A percentile compares a stretch with the other conserved stretches of the same genome.
Evolutionary conservation across 2,113 vertebrate genomes (phyloP).

Genomic region (Struthidea cinerea): DNA sequence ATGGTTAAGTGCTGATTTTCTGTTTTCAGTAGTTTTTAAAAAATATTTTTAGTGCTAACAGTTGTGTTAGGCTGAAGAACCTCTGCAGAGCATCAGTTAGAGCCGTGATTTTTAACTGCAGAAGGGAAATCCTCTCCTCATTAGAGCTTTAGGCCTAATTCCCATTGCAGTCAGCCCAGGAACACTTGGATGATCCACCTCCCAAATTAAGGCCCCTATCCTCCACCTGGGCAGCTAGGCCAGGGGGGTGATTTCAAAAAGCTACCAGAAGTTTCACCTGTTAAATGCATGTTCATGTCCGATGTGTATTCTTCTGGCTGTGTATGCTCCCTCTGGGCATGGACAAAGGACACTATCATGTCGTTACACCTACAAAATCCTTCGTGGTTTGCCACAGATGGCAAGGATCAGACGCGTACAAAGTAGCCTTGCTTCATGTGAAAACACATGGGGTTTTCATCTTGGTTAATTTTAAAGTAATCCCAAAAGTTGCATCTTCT

Average conservation of each 20-base stretch:
- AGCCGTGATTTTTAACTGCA: background rate
- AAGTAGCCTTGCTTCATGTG: background rate
- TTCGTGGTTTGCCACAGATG: background rate
- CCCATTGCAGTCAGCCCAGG: background rate
- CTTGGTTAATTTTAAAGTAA: background rate
- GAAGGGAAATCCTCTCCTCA: background rate
- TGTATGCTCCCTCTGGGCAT: background rate
- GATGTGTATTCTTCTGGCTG: background rate
- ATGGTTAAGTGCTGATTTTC: background rate
- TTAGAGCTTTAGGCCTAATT: background rate
- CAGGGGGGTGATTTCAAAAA: background rate
- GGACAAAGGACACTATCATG: background rate
- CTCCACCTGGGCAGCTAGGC: background rate
- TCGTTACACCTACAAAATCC: background rate
- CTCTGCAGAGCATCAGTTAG: background rate
- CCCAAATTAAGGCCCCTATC: background rate
- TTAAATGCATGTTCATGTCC: background rate
- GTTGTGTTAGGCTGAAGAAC: background rate
- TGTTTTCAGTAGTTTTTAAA: background rate
- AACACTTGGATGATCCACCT: accelerated
- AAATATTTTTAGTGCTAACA: background rate
- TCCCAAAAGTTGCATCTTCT: background rate
- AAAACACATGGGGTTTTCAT: background rate
- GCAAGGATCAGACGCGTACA: background rate
- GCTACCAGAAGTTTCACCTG: background rate